These are phyloP conservation scores for Fragum fragum DNA, from an alignment of 2,888 invertebrate species.

Conservation along the genomic window DNA sequence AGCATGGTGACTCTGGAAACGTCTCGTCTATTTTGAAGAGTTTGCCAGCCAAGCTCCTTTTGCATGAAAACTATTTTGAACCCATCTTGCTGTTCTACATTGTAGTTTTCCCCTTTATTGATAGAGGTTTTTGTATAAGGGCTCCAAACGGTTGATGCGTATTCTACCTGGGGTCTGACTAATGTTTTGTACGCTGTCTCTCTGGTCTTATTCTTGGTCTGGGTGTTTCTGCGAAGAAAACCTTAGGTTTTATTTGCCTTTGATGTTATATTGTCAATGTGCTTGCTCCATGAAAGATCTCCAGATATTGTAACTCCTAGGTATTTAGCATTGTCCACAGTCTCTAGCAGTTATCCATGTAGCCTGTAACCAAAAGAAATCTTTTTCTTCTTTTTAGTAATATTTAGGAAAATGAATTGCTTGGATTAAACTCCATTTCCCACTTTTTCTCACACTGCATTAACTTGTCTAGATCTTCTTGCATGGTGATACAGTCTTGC, in stretches of 20 bases:
- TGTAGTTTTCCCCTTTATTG: slow-evolving; percentile 10
- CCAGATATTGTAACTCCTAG: slow-evolving; percentile 5
- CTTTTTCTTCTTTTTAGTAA: slow-evolving; percentile 18
- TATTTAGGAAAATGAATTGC: slow-evolving; percentile 32
- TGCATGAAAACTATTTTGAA: background rate
- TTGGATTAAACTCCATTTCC: slow-evolving; percentile 46
- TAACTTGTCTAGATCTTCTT: slow-evolving; percentile 1
- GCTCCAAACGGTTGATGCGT: too few relatives aligned
- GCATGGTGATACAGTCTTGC: background rate
- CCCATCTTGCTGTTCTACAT: slow-evolving; percentile 19
- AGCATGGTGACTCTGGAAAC: slow-evolving; percentile 9
- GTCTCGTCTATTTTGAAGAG: slow-evolving; percentile 12
- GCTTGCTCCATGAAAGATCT: slow-evolving; percentile 8
- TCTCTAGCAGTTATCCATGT: slow-evolving; percentile 23
- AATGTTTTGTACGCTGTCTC: slow-evolving; percentile 7
- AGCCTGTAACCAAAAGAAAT: background rate
- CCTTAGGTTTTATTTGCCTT: background rate
- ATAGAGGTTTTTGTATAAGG: background rate
- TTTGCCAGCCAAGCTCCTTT: slow-evolving; percentile 22
- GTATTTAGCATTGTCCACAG: slow-evolving; percentile 7
- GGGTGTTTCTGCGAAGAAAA: background rate
- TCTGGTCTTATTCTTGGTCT: slow-evolving; percentile 1
- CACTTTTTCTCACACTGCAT: background rate
- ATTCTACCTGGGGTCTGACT: slow-evolving; percentile 1
- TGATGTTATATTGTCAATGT: slow-evolving; percentile 6